Base-by-base conservation (phyloP, 2,797 vertebrate species). In the Crypturellus tataupa region DNA sequence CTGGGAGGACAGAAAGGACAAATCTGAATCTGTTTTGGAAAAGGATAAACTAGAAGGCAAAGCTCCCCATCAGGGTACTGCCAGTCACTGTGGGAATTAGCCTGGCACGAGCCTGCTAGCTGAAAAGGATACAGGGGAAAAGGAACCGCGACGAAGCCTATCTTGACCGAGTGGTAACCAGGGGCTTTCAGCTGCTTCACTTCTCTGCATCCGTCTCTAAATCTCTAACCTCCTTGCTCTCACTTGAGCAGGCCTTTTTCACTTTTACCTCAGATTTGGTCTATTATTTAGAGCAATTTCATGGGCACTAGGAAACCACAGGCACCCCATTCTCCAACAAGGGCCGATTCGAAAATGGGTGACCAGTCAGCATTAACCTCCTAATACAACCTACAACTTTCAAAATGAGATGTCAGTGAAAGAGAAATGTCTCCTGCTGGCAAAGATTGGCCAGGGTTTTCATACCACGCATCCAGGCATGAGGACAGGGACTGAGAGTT, bases 11-110 rank as follows among this genome's bases (percentile, higher is more conserved):
- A 87, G 72, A 92, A 95, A 37, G 25, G 39, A 46, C 59, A 84
- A 68, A 92, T 33, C 60, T 84, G 62, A 86, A 88, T 72, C 42
- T 81, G 44, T 91, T 95, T 42, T 51, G 55, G 70, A 85, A 84
- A 76, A 86, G n/a, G 60, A 92, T 81, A 58, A 39, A 80, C 27
- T 55, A 31, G 42, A 35, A 93, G 56, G 63, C 44, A 63, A 84
- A 65, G 33, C 1, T 0, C 53, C 59, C 39, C 83, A 88, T 85
- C 73, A 72, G 80, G 70, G 89, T 90, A 58, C 60, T 9, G 1
- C 39, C 80, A 87, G 55, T 63, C 70, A 81, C 55, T 35, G 67
- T 73, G 77, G 83, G 70, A 91, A 39, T 69, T 65, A 85, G 82
- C 55, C 73, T 85, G 82, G 58, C 39, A 80, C 29, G 40, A 94